These are phyloP conservation scores for Caenorhabditis drosophilae DNA, from an alignment of 2,888 invertebrate species.

Conservation along the genomic window DNA sequence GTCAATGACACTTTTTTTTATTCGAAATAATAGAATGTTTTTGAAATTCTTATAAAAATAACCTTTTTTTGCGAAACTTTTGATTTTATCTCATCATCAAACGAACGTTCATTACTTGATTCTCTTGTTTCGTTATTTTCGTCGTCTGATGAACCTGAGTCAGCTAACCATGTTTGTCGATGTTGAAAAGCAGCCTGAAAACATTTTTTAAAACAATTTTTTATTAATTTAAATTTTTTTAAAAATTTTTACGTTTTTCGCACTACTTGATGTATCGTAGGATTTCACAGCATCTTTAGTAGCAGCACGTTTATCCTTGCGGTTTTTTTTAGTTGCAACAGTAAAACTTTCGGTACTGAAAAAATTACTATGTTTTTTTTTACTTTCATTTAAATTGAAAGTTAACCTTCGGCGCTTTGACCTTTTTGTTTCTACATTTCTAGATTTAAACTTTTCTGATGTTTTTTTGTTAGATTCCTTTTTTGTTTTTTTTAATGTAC, in stretches of 20 bases:
- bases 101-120: neutral
- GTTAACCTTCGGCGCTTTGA: neutral
- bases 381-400: neutral
- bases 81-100: slow-evolving; percentile 4
- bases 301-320: neutral
- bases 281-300: slow-evolving; percentile 31
- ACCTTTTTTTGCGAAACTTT: too few species aligned
- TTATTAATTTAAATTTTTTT: too few species aligned
- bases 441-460: neutral
- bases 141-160: slow-evolving; percentile 11
- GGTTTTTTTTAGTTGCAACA: neutral
- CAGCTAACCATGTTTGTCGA: slow-evolving; percentile 10
- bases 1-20: neutral
- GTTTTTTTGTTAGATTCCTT: slow-evolving; percentile 6
- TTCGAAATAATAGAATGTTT: too few species aligned
- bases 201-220: too few species aligned
- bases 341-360: too few species aligned
- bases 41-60: too few species aligned
- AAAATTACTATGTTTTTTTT: neutral
- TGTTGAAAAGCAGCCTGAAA: slow-evolving; percentile 15
- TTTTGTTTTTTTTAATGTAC: neutral
- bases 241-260: too few species aligned
- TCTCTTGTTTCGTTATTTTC: slow-evolving; percentile 4
- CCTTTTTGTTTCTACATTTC: neutral
- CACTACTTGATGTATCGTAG: slow-evolving; percentile 12